phyloP scores from a whole-genome alignment of 2,797 vertebrate species.

The Tympanoctomys barrerae region DNA sequence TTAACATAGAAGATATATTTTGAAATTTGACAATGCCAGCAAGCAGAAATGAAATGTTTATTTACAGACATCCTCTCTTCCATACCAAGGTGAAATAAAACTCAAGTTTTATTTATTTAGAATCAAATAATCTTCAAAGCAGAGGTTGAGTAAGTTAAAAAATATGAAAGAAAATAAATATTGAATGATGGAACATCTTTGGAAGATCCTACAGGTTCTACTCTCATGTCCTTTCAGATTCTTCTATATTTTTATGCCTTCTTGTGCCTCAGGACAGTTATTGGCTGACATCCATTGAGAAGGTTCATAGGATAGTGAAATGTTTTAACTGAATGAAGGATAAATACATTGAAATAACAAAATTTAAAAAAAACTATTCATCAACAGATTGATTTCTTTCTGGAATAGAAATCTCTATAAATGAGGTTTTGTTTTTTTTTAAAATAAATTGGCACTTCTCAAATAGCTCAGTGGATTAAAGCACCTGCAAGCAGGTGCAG shows the following conservation, averaged over 20 bases:
- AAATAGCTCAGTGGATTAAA: too few species aligned
- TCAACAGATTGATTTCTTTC: slow-evolving; percentile 21
- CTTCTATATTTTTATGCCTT: not conserved
- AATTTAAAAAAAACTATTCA: not conserved
- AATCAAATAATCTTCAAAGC: not conserved
- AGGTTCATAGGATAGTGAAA: not conserved
- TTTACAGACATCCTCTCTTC: slow-evolving; percentile 1
- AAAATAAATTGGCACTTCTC: slow-evolving; percentile 2
- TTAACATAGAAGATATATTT: not conserved
- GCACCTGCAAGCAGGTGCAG: too few species aligned
- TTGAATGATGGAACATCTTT: not conserved
- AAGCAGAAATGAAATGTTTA: slow-evolving; percentile 38
- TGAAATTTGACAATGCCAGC: slow-evolving; percentile 54
- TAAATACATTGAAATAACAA: not conserved
- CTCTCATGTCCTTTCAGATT: not conserved
- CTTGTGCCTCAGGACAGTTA: not conserved
- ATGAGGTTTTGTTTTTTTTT: slow-evolving; percentile 1
- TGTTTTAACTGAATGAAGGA: not conserved
- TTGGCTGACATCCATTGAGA: not conserved
- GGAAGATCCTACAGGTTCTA: slow-evolving; percentile 3
- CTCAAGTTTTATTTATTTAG: slow-evolving; percentile 10
- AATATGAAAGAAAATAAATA: not conserved
- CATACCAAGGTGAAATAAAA: slow-evolving; percentile 33
- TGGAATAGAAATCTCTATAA: slow-evolving; percentile 52
- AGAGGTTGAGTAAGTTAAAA: not conserved